Evolutionary conservation across 2,113 vertebrate species (phyloP).

Genomic region (Indicator indicator): DNA sequence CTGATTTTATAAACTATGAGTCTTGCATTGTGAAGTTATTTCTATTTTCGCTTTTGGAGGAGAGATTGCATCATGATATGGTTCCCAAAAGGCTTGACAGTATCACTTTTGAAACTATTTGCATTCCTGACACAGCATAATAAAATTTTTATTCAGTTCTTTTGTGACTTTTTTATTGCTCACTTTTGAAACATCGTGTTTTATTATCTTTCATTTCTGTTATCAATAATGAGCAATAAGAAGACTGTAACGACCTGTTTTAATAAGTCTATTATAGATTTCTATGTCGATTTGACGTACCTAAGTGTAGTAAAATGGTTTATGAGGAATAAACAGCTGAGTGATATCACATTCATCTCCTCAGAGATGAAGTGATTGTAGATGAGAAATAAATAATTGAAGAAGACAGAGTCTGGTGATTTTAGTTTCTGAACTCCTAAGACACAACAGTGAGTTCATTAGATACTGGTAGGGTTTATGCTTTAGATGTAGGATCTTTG

Average conservation of each 20-base stretch:
- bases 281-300: conserved; percentile 53
- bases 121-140: conserved; percentile 59
- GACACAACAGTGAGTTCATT: neutral
- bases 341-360: conserved; percentile 10
- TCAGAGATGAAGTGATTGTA: conserved; percentile 29
- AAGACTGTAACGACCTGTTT: conserved; percentile 56
- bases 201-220: conserved; percentile 63
- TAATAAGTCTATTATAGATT: conserved; percentile 61
- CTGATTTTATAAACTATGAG: neutral
- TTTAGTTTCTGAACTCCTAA: neutral
- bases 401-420: conserved; percentile 3
- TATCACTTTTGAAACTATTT: conserved; percentile 66
- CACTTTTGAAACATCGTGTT: conserved; percentile 63
- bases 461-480: neutral
- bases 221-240: conserved; percentile 66
- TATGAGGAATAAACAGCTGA: conserved; percentile 57
- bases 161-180: conserved; percentile 69
- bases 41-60: conserved; percentile 4
- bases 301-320: conserved; percentile 55
- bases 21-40: neutral
- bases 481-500: neutral
- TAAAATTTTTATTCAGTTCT: conserved; percentile 71
- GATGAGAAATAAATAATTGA: conserved; percentile 61
- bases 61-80: neutral
- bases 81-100: neutral